Evolutionary conservation across 2,888 invertebrate species (phyloP).

Genomic region (Himalopsyche japonica): DNA sequence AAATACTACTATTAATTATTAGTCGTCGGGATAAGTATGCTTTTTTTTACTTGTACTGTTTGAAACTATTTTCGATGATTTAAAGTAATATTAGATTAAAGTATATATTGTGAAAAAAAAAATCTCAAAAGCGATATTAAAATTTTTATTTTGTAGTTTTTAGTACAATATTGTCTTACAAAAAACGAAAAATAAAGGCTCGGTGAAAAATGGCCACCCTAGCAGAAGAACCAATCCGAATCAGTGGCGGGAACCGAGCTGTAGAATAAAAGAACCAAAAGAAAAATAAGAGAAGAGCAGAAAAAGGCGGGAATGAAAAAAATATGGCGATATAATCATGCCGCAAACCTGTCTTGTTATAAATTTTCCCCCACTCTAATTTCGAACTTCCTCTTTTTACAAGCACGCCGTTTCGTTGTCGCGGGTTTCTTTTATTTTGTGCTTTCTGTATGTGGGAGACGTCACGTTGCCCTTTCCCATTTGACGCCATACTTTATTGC

Average conservation of each 20-base stretch:
- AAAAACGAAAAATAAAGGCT: background rate
- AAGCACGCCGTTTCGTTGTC: slow-evolving; percentile 19
- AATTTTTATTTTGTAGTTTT: too few species aligned
- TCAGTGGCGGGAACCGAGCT: background rate
- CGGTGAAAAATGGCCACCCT: background rate
- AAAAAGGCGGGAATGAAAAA: slow-evolving; percentile 25
- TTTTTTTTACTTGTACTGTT: too few species aligned
- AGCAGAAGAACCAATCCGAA: background rate
- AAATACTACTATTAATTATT: too few species aligned
- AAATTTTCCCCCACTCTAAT: slow-evolving; percentile 29
- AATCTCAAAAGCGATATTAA: too few species aligned
- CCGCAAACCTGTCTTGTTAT: slow-evolving; percentile 36
- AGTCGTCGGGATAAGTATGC: too few species aligned
- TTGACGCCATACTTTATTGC: slow-evolving; percentile 14
- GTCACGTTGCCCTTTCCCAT: slow-evolving; percentile 11
- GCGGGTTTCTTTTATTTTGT: slow-evolving; percentile 10
- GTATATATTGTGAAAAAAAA: too few species aligned
- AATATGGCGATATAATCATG: slow-evolving; percentile 38
- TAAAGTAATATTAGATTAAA: too few species aligned
- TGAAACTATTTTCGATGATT: too few species aligned
- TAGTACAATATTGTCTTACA: too few species aligned
- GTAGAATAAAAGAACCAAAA: background rate
- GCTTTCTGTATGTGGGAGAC: slow-evolving; percentile 13
- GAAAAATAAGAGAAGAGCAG: slow-evolving; percentile 21
- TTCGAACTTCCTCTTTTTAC: slow-evolving; percentile 28